These are phyloP conservation scores for Arctopsyche grandis DNA, from an alignment of 1,140 invertebrate species.

Conservation along the genomic window DNA sequence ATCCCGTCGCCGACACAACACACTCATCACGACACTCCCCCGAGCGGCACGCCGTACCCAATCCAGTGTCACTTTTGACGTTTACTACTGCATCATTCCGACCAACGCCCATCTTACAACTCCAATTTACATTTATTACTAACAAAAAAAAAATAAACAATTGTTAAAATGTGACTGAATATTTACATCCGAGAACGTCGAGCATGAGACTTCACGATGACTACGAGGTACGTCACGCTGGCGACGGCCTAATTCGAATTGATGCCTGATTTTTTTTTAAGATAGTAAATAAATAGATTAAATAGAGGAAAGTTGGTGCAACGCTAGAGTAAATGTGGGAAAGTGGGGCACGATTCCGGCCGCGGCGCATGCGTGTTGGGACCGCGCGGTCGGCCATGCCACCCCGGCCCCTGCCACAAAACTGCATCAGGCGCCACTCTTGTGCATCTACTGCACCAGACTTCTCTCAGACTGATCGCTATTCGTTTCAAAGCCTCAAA, in stretches of 20 bases:
- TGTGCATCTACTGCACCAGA: conserved; percentile 13
- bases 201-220: conserved; percentile 54
- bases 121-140: background rate
- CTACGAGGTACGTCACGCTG: conserved; percentile 53
- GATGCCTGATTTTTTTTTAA: conserved; percentile 24
- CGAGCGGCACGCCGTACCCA: background rate
- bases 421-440: conserved; percentile 22
- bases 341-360: conserved; percentile 49
- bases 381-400: conserved; percentile 41
- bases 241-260: no score
- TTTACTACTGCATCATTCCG: no score
- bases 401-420: conserved; percentile 34
- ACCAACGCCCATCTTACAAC: background rate
- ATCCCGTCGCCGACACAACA: background rate
- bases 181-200: background rate
- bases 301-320: background rate
- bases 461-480: no score
- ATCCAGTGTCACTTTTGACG: background rate
- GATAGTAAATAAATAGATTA: background rate
- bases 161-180: background rate
- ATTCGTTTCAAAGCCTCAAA: no score
- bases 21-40: background rate
- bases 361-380: conserved; percentile 31
- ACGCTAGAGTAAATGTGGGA: conserved; percentile 38
- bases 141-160: background rate